Base-by-base conservation (phyloP, 2,888 invertebrate species). In the Elmis aenea region DNA sequence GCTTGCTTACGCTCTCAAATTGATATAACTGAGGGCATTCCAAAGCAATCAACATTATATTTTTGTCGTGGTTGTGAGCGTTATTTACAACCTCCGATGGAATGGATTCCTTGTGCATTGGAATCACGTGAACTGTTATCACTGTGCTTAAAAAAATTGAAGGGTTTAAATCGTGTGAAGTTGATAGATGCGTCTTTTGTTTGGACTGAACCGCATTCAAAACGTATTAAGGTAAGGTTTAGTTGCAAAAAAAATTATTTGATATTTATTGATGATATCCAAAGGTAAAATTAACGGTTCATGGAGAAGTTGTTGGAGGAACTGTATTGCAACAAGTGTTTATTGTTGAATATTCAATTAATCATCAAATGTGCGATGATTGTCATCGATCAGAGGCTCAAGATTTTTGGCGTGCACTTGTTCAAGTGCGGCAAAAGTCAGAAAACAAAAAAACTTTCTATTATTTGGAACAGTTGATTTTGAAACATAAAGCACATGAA, bases 171-270 rank as follows among this genome's bases (percentile, higher is more conserved):
- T 57, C 79, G 85, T 61, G 88, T 97, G 0, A 89, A 93, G 59
- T 72, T 99, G 9, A 75, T 96, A 33, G 97, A 99, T 75, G 99
- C 99, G 22, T 84, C 86, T 1, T 99, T 99, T 72, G 80, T 95
- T 2, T 99, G 97, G 97, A 99, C 99, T 5, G 99, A 99, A 63
- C 94, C 96, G 20, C 99, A 99, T 73, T 99, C 97, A 1, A 95
- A 92, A 68, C 78, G 99, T 48, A 83, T 99, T 32, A 97, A 96
- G 74, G 86, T 93, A 32, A 18, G 22, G 12, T 37, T 27, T 33
- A n/a, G n/a, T n/a, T n/a, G n/a, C n/a, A n/a, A n/a, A n/a, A n/a
- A n/a, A n/a, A n/a, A n/a, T n/a, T n/a, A n/a, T n/a, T n/a, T n/a
- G n/a, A n/a, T n/a, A n/a, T n/a, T n/a, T n/a, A n/a, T n/a, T n/a